A percentile compares a stretch with the other conserved stretches of the same genome.
Evolutionary conservation across 2,797 vertebrate species (phyloP).

Genomic region (Macropodus opercularis): DNA sequence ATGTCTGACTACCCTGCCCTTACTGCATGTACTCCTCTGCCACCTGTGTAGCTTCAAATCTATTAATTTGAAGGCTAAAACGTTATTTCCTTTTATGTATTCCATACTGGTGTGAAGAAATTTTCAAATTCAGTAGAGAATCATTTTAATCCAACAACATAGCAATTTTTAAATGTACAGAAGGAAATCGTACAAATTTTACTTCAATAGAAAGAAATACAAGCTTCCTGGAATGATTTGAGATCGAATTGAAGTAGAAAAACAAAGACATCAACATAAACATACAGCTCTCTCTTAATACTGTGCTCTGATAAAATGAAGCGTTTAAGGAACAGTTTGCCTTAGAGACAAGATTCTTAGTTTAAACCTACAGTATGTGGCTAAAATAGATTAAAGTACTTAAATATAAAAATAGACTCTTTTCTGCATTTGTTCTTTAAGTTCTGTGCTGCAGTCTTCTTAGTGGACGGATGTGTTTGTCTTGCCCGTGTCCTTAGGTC

Average conservation of each 20-base stretch:
- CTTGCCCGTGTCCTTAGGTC: constrained; percentile 30
- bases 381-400: constrained; percentile 85
- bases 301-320: constrained; percentile 75
- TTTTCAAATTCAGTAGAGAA: constrained; percentile 36
- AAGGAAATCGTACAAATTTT: constrained; percentile 71
- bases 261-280: constrained; percentile 64
- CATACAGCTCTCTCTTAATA: constrained; percentile 73
- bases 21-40: constrained; percentile 4
- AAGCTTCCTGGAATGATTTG: constrained; percentile 75
- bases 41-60: not conserved
- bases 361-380: constrained; percentile 74
- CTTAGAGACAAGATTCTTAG: constrained; percentile 55
- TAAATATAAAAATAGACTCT: constrained; percentile 88
- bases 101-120: not conserved
- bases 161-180: constrained; percentile 70
- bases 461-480: constrained; percentile 59
- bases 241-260: constrained; percentile 71
- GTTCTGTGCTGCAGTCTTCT: constrained; percentile 63
- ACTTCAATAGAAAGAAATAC: constrained; percentile 52
- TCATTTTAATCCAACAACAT: constrained; percentile 77
- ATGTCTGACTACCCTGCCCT: constrained; percentile 19
- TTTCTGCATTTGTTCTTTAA: constrained; percentile 66
- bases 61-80: too few relatives aligned
- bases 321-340: constrained; percentile 56
- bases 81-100: not conserved